Conservation (phyloP, 2,113 vertebrate species). For the Antennarius striatus region DNA sequence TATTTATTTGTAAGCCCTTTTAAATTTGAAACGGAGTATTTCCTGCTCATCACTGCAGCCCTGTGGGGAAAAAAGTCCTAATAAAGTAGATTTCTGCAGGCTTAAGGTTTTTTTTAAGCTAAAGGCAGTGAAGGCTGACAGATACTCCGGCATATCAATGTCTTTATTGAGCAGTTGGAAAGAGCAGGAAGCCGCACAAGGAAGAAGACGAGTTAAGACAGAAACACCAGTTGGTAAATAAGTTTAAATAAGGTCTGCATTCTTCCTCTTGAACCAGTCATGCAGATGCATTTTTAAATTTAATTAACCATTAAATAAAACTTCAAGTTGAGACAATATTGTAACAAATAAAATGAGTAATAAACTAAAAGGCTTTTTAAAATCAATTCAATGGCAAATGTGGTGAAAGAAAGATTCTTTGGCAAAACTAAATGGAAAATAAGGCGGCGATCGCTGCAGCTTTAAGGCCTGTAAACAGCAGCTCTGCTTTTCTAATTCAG, state of each 20-base stretch:
- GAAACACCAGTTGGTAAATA: too few relatives aligned
- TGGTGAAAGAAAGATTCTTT: slow-evolving; percentile 58
- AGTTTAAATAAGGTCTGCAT: slow-evolving; percentile 7
- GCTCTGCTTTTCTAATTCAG: not conserved
- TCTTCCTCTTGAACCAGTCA: slow-evolving; percentile 19
- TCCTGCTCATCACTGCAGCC: too few relatives aligned
- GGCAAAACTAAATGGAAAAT: slow-evolving; percentile 51
- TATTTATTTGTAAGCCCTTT: slow-evolving; percentile 20
- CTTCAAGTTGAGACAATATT: slow-evolving; percentile 26
- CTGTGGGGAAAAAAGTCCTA: too few relatives aligned
- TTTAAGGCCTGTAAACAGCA: slow-evolving; percentile 37
- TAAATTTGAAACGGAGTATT: not conserved
- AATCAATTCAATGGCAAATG: slow-evolving; percentile 20
- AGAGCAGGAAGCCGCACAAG: slow-evolving; percentile 50
- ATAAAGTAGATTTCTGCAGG: too few relatives aligned
- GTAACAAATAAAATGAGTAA: slow-evolving; percentile 49
- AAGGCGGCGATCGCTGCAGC: slow-evolving; percentile 52
- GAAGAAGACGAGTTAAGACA: slow-evolving; percentile 7
- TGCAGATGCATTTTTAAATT: slow-evolving; percentile 3
- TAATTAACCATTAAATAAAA: slow-evolving; percentile 17
- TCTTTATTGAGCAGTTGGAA: slow-evolving; percentile 68
- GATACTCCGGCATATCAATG: not conserved
- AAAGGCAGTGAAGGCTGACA: not conserved
- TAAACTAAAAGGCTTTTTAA: slow-evolving; percentile 19
- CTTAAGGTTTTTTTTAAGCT: too few relatives aligned